Conservation (phyloP, 2,797 vertebrate species). For the Sternarchorhynchus goeldii region DNA sequence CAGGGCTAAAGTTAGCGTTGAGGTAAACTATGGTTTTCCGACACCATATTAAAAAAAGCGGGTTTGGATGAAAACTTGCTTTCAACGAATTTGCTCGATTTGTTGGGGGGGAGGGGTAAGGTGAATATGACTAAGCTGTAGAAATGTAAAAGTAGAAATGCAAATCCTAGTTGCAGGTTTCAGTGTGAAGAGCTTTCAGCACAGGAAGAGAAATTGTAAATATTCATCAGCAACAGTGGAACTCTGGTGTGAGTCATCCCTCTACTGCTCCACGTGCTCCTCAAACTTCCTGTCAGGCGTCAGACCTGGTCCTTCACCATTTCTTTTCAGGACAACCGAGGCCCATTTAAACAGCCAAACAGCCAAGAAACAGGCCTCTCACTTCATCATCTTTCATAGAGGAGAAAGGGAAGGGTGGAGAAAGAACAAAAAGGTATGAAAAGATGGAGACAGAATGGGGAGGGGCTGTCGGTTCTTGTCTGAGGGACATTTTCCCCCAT, state of each 20-base stretch:
- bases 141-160: too few relatives aligned
- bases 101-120: background rate
- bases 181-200: too few relatives aligned
- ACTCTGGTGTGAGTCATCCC: background rate
- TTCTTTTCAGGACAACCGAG: conserved; percentile 73
- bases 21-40: conserved; percentile 17
- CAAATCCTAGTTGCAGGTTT: too few relatives aligned
- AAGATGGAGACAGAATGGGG: background rate
- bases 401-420: background rate
- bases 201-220: background rate
- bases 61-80: conserved; percentile 13
- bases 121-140: too few relatives aligned
- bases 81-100: conserved; percentile 12
- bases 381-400: conserved; percentile 67
- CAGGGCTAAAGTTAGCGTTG: conserved; percentile 32
- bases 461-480: background rate
- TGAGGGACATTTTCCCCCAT: conserved; percentile 17
- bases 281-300: conserved; percentile 2
- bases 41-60: conserved; percentile 20
- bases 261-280: background rate
- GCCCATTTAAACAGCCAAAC: conserved; percentile 72
- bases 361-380: conserved; percentile 72
- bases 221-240: background rate
- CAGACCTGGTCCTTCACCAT: conserved; percentile 67
- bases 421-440: conserved; percentile 8